Conservation (phyloP, 2,888 invertebrate species). For the Isoperla grammatica region DNA sequence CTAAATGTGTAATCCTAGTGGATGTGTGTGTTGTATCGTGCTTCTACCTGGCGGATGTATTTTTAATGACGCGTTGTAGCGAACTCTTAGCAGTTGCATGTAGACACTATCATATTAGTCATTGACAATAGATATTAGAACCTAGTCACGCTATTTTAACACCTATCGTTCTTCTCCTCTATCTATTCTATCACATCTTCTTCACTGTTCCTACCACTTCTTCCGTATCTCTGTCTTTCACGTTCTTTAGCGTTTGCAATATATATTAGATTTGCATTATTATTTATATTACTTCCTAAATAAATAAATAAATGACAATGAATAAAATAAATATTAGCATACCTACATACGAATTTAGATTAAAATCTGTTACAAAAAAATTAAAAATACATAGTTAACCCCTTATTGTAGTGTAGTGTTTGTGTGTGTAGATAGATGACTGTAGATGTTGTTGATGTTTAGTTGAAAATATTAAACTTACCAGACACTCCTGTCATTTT, state of each 20-base stretch:
- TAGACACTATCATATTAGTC: not conserved
- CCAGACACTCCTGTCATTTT: not conserved
- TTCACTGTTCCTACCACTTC: too few species aligned
- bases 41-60: constrained; percentile 1
- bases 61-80: not conserved
- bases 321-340: not conserved
- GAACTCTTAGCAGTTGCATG: not conserved
- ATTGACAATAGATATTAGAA: too few species aligned
- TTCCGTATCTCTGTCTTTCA: too few species aligned
- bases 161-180: not conserved
- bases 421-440: constrained; percentile 10
- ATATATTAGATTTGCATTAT: too few species aligned
- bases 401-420: too few species aligned
- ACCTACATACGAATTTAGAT: not conserved
- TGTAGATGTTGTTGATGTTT: constrained; percentile 5
- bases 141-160: too few species aligned
- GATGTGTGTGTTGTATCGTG: constrained; percentile 7
- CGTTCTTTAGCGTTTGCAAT: too few species aligned
- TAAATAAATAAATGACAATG: not conserved
- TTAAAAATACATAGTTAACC: too few species aligned
- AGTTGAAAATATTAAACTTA: not conserved
- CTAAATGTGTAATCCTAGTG: constrained; percentile 1
- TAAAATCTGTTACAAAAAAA: too few species aligned
- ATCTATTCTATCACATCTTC: not conserved
- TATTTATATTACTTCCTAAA: too few species aligned